Evolutionary conservation across 2,797 vertebrate species (phyloP).

Genomic region (Limosa lapponica): DNA sequence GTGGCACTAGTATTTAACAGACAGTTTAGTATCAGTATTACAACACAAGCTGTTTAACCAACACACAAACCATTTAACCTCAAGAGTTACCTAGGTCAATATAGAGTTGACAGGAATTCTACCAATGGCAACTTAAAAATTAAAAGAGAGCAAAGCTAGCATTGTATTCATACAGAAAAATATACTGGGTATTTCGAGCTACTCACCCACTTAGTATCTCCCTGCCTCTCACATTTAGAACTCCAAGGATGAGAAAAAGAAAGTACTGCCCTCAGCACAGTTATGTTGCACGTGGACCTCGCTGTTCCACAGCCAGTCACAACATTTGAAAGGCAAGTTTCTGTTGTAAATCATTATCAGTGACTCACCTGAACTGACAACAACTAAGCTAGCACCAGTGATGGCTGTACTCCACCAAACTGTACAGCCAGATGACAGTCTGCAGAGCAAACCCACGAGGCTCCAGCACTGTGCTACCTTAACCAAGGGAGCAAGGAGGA

Average conservation of each 20-base stretch:
- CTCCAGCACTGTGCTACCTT: not conserved
- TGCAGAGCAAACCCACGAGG: not conserved
- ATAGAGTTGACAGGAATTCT: not conserved
- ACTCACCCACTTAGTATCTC: conserved; percentile 22
- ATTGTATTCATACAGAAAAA: not conserved
- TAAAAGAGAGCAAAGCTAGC: not conserved
- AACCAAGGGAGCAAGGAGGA: not conserved
- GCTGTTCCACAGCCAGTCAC: conserved; percentile 7
- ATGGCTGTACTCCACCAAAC: not conserved
- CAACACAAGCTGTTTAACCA: not conserved
- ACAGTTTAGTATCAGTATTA: not conserved
- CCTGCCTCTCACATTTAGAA: conserved; percentile 3
- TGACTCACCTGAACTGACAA: conserved; percentile 17
- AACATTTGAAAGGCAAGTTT: conserved; percentile 55
- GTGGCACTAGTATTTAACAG: not conserved
- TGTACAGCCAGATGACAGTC: rapidly evolving
- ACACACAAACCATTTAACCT: not conserved
- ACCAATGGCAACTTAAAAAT: not conserved
- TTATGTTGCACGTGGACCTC: not conserved
- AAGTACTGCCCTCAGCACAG: conserved; percentile 21
- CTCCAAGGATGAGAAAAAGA: not conserved
- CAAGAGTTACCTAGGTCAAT: not conserved
- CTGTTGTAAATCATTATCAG: conserved; percentile 15
- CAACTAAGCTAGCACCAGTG: not conserved
- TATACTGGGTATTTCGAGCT: not conserved